Conservation (phyloP, 2,888 invertebrate genomes). For the Odontocerum albicorne region DNA sequence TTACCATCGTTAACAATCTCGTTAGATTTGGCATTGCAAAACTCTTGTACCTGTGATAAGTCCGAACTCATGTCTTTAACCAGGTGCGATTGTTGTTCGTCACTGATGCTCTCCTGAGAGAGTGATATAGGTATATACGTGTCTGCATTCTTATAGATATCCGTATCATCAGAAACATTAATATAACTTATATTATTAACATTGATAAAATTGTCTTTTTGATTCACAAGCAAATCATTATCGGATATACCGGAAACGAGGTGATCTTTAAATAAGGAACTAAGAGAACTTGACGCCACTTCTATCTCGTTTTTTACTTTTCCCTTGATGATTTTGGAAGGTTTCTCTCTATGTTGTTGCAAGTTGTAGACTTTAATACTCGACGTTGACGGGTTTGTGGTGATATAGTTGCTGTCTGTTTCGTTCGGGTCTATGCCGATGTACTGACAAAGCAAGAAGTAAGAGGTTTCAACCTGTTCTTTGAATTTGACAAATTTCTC, state of each 20-base stretch:
- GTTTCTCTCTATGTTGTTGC: constrained; percentile 4
- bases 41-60: neutral
- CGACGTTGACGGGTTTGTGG: neutral
- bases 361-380: neutral
- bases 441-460: constrained; percentile 39
- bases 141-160: constrained; percentile 9
- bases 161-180: constrained; percentile 7
- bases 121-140: constrained; percentile 16
- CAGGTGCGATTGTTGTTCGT: constrained; percentile 4
- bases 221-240: constrained; percentile 20
- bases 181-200: constrained; percentile 12
- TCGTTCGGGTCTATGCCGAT: constrained; percentile 19
- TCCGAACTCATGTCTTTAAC: constrained; percentile 11
- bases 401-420: constrained; percentile 7
- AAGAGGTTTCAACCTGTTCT: constrained; percentile 40
- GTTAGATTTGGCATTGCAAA: constrained; percentile 1
- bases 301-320: neutral
- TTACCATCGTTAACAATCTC: neutral
- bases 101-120: constrained; percentile 3
- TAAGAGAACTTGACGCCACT: neutral
- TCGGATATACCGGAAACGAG: constrained; percentile 21
- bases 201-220: constrained; percentile 16
- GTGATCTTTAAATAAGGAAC: constrained; percentile 22
- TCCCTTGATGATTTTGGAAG: neutral
- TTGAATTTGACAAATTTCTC: constrained; percentile 41